phyloP scores from a whole-genome alignment of 1,140 invertebrate genomes.

The Eueides isabella region DNA sequence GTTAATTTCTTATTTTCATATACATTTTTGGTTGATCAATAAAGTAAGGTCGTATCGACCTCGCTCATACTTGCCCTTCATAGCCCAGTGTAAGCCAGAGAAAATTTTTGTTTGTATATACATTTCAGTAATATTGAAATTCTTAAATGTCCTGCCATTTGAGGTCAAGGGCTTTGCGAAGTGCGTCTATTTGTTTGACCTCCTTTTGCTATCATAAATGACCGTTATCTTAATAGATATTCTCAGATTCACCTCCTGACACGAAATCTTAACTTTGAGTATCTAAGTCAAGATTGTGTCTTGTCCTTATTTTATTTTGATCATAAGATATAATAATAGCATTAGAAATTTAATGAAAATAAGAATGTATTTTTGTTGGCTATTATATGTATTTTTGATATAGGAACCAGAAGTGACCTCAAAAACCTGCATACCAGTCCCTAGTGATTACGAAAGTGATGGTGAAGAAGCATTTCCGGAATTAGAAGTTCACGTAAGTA shows the following conservation, averaged over 20 bases:
- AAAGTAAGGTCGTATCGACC: conserved; percentile 32
- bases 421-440: conserved; percentile 52
- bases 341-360: neutral
- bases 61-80: conserved; percentile 38
- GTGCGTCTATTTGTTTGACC: conserved; percentile 28
- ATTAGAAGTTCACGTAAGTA: conserved; percentile 70
- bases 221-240: conserved; percentile 32
- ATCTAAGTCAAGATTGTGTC: conserved; percentile 25
- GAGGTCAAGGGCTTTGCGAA: conserved; percentile 26
- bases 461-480: conserved; percentile 74
- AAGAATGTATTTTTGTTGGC: no score
- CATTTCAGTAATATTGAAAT: conserved; percentile 13
- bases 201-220: conserved; percentile 36
- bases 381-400: conserved; percentile 34
- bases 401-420: conserved; percentile 63
- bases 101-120: conserved; percentile 7
- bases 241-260: conserved; percentile 29
- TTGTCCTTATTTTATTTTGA: conserved; percentile 15
- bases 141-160: neutral
- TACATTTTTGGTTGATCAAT: conserved; percentile 4
- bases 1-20: neutral
- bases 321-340: no score
- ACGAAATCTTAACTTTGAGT: conserved; percentile 30
- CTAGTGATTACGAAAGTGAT: conserved; percentile 75
- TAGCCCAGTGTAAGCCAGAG: conserved; percentile 22